Base-by-base conservation (phyloP, 2,888 invertebrate genomes). In the Meiosimyza decipiens region DNA sequence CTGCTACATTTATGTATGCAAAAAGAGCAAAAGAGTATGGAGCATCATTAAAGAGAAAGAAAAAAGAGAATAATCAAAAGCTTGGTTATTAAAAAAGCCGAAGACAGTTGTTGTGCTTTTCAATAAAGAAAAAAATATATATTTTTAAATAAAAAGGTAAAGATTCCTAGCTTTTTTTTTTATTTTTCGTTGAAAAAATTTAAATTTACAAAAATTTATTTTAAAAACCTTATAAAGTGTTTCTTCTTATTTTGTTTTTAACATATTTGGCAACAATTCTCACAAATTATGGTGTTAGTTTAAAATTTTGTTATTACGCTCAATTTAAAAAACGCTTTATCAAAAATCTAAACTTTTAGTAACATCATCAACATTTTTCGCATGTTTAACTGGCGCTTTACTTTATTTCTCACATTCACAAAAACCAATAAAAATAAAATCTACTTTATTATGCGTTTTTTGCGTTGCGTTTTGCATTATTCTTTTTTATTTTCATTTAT, bases 101-200 rank as follows among this genome's bases (percentile, higher is more conserved):
- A 85, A 81, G 83, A 82, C 83, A 85, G 80, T 75, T 78, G 79
- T 79, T 75, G 75, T 75, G 72, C 72, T 74, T 73, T 78, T 75
- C 59, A 57, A 18, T 28, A 12, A 60, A 57, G 18, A 12, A 62
- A 57, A 59, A 60, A 50, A 6, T 28, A 22, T 55, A 12, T n/a
- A 62, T 72, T 73, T 73, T 18, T 70, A 49, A 18, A 55, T 55
- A 16, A 16, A 16, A 16, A 55, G 16, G 55, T 55, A 47, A 16
- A 62, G 40, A 5, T 40, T 47, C 33, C 22, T 33, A 16, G 5
- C 18, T 16, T 50, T 13, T n/a, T 28, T 52, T 62, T 40, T 15
- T 33, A 9, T 28, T 40, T 28, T 28, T 59, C 22, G 13, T 28
- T 28, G 12, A 62, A 28, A 54, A 63, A 40, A 18, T 47, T 18